phyloP scores from a whole-genome alignment of 2,797 vertebrate genomes.

The Takifugu ocellatus region DNA sequence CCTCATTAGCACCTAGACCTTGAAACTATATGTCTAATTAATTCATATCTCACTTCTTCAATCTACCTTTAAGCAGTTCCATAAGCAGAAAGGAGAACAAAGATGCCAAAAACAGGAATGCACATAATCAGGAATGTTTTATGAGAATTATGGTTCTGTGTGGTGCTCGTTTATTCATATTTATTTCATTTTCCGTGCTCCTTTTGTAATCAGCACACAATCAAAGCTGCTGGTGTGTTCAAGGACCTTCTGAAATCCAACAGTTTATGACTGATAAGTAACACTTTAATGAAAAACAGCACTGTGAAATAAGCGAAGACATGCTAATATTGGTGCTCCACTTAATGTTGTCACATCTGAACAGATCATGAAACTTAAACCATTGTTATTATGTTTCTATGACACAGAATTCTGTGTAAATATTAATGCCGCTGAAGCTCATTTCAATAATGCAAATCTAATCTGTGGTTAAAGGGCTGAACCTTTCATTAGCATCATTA shows the following conservation, averaged over 20 bases:
- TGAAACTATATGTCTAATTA: background rate
- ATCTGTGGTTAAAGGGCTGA: slow-evolving; percentile 3
- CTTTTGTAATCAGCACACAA: background rate
- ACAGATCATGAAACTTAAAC: background rate
- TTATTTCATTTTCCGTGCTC: no score
- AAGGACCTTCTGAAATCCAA: background rate
- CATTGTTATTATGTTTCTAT: background rate
- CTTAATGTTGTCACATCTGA: background rate
- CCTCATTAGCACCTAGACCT: slow-evolving; percentile 14
- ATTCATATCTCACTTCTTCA: background rate
- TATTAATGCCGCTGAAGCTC: background rate
- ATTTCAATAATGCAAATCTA: background rate
- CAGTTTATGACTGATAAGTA: background rate
- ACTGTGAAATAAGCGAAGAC: background rate
- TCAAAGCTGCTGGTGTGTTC: background rate
- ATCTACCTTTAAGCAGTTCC: no score
- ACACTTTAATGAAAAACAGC: background rate
- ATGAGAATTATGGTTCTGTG: background rate
- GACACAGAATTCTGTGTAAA: background rate
- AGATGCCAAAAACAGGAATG: background rate
- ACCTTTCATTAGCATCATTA: background rate
- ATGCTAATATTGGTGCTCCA: background rate
- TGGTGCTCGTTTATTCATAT: background rate
- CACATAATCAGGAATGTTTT: background rate
- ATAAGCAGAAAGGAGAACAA: background rate